A percentile compares a stretch with the other conserved stretches of the same genome.
Conservation (phyloP, 2,113 vertebrate species). For the Dicentrarchus labrax region DNA sequence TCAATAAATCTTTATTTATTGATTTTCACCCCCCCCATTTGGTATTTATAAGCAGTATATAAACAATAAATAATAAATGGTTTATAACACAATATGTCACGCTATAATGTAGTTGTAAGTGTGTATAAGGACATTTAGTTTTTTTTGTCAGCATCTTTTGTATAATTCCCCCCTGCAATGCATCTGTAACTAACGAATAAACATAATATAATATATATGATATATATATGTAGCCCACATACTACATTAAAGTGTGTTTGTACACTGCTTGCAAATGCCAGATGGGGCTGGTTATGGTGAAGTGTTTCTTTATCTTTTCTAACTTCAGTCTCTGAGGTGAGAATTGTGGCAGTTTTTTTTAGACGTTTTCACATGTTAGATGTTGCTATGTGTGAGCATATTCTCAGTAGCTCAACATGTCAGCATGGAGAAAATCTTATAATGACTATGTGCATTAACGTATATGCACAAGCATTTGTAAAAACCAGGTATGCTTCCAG, state of each 20-base stretch:
- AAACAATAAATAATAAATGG: neutral
- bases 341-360: neutral
- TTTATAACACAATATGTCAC: neutral
- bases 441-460: neutral
- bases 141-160: neutral
- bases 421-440: slow-evolving; percentile 3
- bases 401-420: neutral
- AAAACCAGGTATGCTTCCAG: slow-evolving; percentile 7
- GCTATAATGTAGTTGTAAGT: neutral
- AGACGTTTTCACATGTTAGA: neutral
- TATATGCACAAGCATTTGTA: neutral
- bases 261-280: neutral
- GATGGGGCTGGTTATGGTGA: neutral
- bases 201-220: too few species aligned
- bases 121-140: neutral
- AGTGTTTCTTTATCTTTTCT: neutral
- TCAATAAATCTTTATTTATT: neutral
- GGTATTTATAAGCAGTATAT: neutral
- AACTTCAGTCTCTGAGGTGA: neutral
- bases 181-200: neutral
- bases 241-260: neutral
- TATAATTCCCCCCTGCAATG: neutral
- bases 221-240: too few species aligned
- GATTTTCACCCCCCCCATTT: neutral
- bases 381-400: neutral